These are phyloP conservation scores for Chaetodon trifascialis DNA, from an alignment of 2,113 vertebrate genomes.

Conservation along the genomic window DNA sequence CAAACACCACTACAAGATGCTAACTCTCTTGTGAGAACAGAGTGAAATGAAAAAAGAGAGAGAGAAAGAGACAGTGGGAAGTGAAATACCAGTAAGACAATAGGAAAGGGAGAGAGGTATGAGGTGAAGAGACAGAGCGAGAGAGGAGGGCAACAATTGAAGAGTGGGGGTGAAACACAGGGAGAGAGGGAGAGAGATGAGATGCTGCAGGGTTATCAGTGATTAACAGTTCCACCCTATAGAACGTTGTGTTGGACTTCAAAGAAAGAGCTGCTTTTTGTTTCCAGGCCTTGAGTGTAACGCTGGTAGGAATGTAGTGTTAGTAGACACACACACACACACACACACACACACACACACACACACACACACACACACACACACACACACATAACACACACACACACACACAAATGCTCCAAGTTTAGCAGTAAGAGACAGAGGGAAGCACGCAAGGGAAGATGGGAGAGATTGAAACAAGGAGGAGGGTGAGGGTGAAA, in stretches of 20 bases:
- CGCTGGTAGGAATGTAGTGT: conserved; percentile 73
- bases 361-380: neutral
- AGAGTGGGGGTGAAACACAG: conserved; percentile 88
- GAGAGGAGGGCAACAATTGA: conserved; percentile 77
- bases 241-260: conserved; percentile 83
- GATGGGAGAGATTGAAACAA: conserved; percentile 43
- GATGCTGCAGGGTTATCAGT: conserved; percentile 91
- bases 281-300: conserved; percentile 68
- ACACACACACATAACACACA: neutral
- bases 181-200: conserved; percentile 61
- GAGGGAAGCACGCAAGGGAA: conserved; percentile 9
- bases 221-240: conserved; percentile 91
- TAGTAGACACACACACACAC: conserved; percentile 13
- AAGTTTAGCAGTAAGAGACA: conserved; percentile 40
- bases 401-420: neutral
- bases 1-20: conserved; percentile 83
- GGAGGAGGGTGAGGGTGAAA: conserved; percentile 12
- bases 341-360: conserved; percentile 2
- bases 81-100: conserved; percentile 65
- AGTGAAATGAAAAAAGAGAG: conserved; percentile 84
- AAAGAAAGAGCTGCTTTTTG: conserved; percentile 76
- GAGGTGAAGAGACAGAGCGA: conserved; percentile 87
- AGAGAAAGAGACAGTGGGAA: conserved; percentile 88
- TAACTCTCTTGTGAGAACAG: conserved; percentile 85
- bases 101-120: conserved; percentile 89